Evolutionary conservation across 2,113 vertebrate genomes (phyloP).

Genomic region (Oryzias woworae): DNA sequence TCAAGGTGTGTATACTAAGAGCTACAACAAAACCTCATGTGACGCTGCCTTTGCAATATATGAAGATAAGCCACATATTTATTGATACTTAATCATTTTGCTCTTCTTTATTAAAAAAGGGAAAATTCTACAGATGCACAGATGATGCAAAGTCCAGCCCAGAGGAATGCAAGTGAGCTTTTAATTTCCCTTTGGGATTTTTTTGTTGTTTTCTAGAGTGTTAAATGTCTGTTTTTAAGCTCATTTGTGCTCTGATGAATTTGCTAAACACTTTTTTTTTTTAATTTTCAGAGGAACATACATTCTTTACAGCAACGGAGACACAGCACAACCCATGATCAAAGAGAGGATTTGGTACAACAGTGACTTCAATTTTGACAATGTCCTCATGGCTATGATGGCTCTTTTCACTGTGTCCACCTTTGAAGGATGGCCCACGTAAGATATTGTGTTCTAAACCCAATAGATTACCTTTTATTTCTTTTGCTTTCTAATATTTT

Average conservation of each 20-base stretch:
- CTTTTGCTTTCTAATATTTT: not conserved
- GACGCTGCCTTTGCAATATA: too few relatives aligned
- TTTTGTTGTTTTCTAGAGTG: too few relatives aligned
- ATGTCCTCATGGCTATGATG: conserved; percentile 98
- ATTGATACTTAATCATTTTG: too few relatives aligned
- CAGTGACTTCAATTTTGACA: conserved; percentile 98
- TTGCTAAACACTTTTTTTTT: conserved; percentile 6
- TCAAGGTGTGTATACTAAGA: conserved; percentile 82
- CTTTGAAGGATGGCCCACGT: conserved; percentile 98
- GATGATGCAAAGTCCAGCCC: conserved; percentile 95
- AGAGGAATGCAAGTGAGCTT: conserved; percentile 89
- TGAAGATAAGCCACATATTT: too few relatives aligned
- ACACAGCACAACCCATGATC: conserved; percentile 87
- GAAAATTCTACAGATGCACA: conserved; percentile 95
- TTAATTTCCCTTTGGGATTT: not conserved
- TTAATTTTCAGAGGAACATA: conserved; percentile 82
- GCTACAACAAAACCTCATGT: not conserved
- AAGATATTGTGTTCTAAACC: conserved; percentile 56
- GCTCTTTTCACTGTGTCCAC: conserved; percentile 98
- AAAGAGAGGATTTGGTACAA: conserved; percentile 92
- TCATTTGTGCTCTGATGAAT: not conserved
- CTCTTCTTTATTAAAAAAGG: conserved; percentile 56
- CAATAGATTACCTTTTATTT: not conserved
- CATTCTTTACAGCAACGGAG: conserved; percentile 94
- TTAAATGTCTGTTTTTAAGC: not conserved